These are phyloP conservation scores for Eristalis arbustorum DNA, from an alignment of 2,888 invertebrate genomes.

Conservation along the genomic window DNA sequence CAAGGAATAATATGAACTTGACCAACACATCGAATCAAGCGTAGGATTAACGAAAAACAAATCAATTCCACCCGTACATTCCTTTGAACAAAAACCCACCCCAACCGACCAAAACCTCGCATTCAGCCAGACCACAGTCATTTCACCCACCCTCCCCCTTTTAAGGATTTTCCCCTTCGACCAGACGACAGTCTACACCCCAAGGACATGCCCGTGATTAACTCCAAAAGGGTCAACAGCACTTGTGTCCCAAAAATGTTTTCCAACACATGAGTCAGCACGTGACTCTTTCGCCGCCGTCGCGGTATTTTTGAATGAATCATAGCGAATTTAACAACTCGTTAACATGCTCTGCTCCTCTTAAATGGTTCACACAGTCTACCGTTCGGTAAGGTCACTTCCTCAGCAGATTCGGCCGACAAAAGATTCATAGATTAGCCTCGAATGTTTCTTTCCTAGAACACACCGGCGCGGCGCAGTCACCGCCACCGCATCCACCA, in stretches of 20 bases:
- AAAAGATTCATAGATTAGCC: not conserved
- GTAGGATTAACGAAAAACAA: too few species aligned
- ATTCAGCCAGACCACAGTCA: too few species aligned
- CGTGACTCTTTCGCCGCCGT: not conserved
- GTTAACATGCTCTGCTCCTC: not conserved
- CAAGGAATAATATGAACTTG: too few species aligned
- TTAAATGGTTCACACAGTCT: not conserved
- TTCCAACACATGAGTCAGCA: not conserved
- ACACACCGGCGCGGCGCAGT: not conserved
- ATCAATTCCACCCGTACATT: too few species aligned
- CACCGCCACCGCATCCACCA: not conserved
- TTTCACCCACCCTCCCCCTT: too few species aligned
- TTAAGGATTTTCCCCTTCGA: too few species aligned
- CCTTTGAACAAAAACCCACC: too few species aligned
- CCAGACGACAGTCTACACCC: too few species aligned
- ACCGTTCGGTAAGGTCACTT: not conserved
- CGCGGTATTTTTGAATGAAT: not conserved
- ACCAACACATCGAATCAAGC: too few species aligned
- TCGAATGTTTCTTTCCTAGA: not conserved
- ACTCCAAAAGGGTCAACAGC: not conserved
- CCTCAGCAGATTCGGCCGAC: not conserved
- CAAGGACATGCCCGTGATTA: not conserved
- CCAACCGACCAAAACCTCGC: too few species aligned
- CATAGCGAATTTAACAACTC: not conserved
- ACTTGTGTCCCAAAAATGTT: not conserved